A percentile compares a stretch with the other conserved stretches of the same genome.
phyloP scores from a whole-genome alignment of 2,797 vertebrate species.

The Gymnothorax reevesii region DNA sequence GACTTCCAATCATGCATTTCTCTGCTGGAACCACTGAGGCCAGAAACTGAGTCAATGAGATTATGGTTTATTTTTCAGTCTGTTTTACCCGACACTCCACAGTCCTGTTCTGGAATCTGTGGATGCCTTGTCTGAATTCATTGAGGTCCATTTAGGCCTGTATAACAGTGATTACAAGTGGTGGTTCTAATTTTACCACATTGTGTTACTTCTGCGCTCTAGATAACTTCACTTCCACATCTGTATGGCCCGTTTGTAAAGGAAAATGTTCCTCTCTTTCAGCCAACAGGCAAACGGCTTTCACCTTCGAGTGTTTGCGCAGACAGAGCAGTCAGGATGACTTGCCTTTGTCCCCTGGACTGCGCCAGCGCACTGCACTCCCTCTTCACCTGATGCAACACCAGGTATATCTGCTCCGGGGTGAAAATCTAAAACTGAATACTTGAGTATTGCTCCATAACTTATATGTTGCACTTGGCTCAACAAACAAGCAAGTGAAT shows the following conservation, averaged over 20 bases:
- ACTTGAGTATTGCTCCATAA: too few relatives aligned
- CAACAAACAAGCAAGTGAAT: too few relatives aligned
- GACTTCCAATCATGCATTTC: constrained; percentile 13
- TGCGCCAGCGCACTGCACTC: constrained; percentile 80
- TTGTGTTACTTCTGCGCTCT: neutral
- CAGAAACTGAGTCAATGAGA: neutral
- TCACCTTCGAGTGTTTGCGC: constrained; percentile 93
- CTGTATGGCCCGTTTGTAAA: neutral
- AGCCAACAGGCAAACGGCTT: constrained; percentile 85
- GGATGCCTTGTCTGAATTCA: neutral
- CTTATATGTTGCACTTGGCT: too few relatives aligned
- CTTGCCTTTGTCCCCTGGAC: constrained; percentile 73
- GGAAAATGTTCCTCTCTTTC: constrained; percentile 25
- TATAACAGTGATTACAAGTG: neutral
- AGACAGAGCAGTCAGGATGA: constrained; percentile 84
- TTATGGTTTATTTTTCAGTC: neutral
- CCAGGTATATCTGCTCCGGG: constrained; percentile 67
- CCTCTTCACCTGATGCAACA: constrained; percentile 91
- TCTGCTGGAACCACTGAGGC: neutral
- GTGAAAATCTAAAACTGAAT: neutral
- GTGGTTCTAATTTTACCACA: neutral
- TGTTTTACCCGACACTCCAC: neutral
- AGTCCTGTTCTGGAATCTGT: neutral
- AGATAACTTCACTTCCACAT: neutral
- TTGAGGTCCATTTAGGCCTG: neutral